These are phyloP conservation scores for Neoseiulus cucumeris DNA, from an alignment of 1,140 invertebrate genomes.

Conservation along the genomic window DNA sequence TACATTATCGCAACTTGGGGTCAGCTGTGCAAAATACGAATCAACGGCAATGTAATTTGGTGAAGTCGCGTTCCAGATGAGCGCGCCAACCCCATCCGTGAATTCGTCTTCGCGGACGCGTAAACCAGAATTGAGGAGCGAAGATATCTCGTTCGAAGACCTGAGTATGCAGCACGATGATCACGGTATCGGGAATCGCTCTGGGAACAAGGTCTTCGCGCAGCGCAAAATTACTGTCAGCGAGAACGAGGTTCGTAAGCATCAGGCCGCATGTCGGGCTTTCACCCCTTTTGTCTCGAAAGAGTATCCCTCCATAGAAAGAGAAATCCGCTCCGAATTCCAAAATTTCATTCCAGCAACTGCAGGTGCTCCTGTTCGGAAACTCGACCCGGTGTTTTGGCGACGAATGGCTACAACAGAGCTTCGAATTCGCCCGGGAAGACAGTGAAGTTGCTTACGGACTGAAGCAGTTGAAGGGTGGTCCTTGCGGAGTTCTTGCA, in stretches of 20 bases:
- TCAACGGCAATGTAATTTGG: too few relatives aligned
- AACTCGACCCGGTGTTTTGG: neutral
- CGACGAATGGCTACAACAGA: neutral
- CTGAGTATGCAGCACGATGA: neutral
- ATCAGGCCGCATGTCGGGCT: too few relatives aligned
- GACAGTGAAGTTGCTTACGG: constrained; percentile 1
- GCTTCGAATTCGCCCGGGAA: neutral
- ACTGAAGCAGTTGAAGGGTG: neutral
- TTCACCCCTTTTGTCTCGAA: too few relatives aligned
- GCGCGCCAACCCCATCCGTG: too few relatives aligned
- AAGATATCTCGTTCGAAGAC: neutral
- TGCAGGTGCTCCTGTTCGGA: neutral
- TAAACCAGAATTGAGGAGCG: neutral
- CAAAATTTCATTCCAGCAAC: neutral
- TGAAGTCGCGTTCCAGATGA: too few relatives aligned
- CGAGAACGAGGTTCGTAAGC: neutral
- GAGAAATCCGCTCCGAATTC: too few relatives aligned
- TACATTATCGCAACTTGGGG: neutral
- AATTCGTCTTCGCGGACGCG: too few relatives aligned
- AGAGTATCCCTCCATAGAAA: too few relatives aligned
- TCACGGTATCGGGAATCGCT: neutral
- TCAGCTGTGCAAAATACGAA: too few relatives aligned
- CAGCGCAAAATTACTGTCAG: constrained; percentile 7
- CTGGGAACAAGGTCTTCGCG: neutral
- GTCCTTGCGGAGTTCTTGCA: neutral